Evolutionary conservation across 2,113 vertebrate species (phyloP).

Genomic region (Dasypus novemcinctus): DNA sequence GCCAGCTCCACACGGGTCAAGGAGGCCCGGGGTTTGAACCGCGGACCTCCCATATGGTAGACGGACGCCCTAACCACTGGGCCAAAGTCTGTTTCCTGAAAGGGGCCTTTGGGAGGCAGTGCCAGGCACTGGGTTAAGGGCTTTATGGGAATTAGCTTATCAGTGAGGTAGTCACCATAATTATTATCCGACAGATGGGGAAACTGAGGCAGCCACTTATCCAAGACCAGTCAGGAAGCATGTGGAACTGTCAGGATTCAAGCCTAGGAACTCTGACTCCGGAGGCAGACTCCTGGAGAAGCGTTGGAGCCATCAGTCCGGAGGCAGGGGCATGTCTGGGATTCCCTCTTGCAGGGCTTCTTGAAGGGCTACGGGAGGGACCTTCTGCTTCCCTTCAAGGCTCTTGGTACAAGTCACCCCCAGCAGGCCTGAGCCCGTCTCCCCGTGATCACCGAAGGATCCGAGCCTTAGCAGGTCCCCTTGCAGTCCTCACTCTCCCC

Average conservation of each 20-base stretch:
- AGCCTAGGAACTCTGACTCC: not conserved
- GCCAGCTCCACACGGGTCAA: too few relatives aligned
- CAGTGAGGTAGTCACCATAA: not conserved
- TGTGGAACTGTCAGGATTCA: not conserved
- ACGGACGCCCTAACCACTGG: too few relatives aligned
- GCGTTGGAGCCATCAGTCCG: not conserved
- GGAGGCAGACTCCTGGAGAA: not conserved
- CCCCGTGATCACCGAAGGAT: fast-evolving
- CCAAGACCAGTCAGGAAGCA: not conserved
- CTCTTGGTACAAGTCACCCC: not conserved
- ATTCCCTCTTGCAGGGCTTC: not conserved
- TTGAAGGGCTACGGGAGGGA: too few relatives aligned
- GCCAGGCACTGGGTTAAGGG: not conserved
- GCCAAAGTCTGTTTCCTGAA: too few relatives aligned
- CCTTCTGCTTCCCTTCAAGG: not conserved
- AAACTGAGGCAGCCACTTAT: conserved; percentile 40
- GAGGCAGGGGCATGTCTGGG: not conserved
- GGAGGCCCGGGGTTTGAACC: too few relatives aligned
- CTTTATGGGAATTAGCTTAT: not conserved
- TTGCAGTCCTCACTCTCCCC: not conserved
- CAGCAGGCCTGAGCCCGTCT: not conserved
- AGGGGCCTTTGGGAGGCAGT: not conserved
- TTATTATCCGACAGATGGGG: not conserved
- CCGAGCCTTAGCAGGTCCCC: not conserved
- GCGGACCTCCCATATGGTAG: too few relatives aligned